These are phyloP conservation scores for Calephelis nemesis DNA, from an alignment of 1,140 invertebrate species.

Conservation along the genomic window DNA sequence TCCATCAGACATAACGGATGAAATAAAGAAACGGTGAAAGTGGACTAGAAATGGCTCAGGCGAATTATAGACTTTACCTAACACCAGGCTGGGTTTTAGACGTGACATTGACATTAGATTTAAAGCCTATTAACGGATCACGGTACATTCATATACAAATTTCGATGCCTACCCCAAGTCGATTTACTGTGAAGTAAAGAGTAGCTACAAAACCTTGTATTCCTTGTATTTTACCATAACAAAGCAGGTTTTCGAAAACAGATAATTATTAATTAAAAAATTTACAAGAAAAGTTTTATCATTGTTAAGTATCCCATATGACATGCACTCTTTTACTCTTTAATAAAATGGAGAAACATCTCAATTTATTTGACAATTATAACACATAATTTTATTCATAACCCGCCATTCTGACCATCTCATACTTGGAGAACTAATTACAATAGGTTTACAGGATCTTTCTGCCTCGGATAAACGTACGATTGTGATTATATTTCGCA, in stretches of 20 bases:
- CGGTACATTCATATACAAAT: too few species aligned
- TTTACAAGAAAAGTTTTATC: neutral
- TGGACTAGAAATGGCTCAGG: too few species aligned
- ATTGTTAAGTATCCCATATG: neutral
- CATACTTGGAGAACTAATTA: neutral
- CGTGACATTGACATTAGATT: too few species aligned
- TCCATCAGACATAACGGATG: too few species aligned
- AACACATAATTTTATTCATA: neutral
- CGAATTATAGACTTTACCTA: too few species aligned
- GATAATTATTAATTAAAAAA: too few species aligned
- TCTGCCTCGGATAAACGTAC: neutral
- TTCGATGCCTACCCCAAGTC: too few species aligned
- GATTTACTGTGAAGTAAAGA: neutral
- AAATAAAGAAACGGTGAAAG: too few species aligned
- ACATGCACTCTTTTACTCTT: neutral
- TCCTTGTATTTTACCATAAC: too few species aligned
- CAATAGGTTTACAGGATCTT: neutral
- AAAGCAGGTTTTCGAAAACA: too few species aligned
- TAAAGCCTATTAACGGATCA: too few species aligned
- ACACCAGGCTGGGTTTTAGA: too few species aligned
- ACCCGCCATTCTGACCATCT: neutral
- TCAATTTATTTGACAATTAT: neutral
- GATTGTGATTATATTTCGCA: neutral
- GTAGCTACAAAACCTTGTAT: conserved; percentile 5
- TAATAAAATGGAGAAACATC: neutral